Evolutionary conservation across 2,113 vertebrate genomes (phyloP), one percentile per base, ranked within the genome.

Genomic region (Cichladusa arquata): DNA sequence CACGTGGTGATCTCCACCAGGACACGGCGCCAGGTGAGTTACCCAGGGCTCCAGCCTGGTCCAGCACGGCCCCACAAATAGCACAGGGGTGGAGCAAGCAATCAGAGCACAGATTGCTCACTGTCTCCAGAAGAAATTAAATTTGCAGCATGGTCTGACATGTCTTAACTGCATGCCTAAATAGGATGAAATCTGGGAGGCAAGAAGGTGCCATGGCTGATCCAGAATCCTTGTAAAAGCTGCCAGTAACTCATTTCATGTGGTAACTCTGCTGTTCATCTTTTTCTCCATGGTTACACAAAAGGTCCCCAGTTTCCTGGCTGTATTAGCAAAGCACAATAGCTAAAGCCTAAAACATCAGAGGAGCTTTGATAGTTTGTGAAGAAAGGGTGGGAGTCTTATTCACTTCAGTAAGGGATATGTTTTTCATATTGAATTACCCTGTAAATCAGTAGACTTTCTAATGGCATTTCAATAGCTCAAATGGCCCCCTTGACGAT

Each of bases 381-480:
- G 88, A 94, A 92, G 82, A 86, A 91, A 92, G 71, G 85, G 88
- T 77, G 42, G 87, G 84, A 96, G 86, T 92, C 90, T 78, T 74
- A 61, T 26, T 92, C 88, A 48, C 56, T 88, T 90, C 65, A 78
- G 76, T 84, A 88, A 92, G 80, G 85, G 86, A 95, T 92, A 93
- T 67, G 76, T 76, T 94, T 94, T 93, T 92, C 88, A 74, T 96
- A 94, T 50, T 74, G 93, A 90, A 90, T 90, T 95, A 83, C 86
- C 44, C 82, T 88, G 88, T 84, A 96, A 92, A 96, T 85, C 69
- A 86, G 67, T 34, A 56, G 90, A 83, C 72, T 76, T 97, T 90
- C 90, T 94, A 95, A 93, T 83, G 56, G 76, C 70, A 89, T 95
- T 95, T 97, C 90, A 95, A 91, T 74, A 88, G 93, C 73, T 86